phyloP scores from a whole-genome alignment of 2,113 vertebrate genomes.

The Platichthys flesus region DNA sequence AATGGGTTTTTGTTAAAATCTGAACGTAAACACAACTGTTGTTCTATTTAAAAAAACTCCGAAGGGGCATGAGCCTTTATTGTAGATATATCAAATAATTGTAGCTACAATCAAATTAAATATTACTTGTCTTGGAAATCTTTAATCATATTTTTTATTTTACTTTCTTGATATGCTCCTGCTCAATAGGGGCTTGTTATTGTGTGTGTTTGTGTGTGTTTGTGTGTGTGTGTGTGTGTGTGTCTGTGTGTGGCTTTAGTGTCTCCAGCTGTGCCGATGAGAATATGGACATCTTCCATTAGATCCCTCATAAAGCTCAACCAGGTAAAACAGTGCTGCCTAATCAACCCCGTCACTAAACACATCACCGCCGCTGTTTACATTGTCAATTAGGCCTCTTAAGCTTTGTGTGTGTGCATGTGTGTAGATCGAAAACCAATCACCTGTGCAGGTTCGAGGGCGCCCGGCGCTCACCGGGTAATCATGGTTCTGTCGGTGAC shows the following conservation, averaged over 20 bases:
- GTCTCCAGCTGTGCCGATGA: constrained; percentile 42
- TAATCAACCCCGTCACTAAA: constrained; percentile 75
- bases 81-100: too few species aligned
- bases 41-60: background rate
- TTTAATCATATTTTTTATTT: too few species aligned
- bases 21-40: background rate
- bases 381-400: constrained; percentile 74
- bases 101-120: too few species aligned
- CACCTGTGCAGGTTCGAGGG: constrained; percentile 47
- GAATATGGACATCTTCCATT: constrained; percentile 64
- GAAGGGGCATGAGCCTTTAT: too few species aligned
- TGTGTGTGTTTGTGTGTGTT: too few species aligned
- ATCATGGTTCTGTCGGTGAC: constrained; percentile 65
- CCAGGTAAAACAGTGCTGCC: constrained; percentile 58
- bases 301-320: constrained; percentile 69
- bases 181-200: too few species aligned
- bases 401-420: constrained; percentile 15
- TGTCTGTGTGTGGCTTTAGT: constrained; percentile 6
- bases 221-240: constrained; percentile 5
- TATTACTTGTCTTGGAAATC: too few species aligned
- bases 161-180: too few species aligned
- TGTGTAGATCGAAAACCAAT: constrained; percentile 54
- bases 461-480: constrained; percentile 59
- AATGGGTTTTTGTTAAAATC: background rate
- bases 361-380: constrained; percentile 60